Conservation (phyloP, 1,140 invertebrate genomes). For the Mya arenaria region DNA sequence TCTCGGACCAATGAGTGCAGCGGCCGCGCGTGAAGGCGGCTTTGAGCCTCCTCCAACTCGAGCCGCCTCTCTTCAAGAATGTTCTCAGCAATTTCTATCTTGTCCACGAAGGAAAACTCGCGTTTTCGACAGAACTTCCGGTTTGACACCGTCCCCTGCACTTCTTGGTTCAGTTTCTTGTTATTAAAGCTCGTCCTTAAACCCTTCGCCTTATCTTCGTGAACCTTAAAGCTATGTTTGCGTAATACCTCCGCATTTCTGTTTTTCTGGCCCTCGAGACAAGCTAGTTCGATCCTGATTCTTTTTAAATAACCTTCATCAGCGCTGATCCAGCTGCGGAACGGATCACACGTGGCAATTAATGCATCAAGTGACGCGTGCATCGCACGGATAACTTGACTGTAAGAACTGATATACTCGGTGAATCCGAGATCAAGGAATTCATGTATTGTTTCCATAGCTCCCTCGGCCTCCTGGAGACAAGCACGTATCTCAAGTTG, state of each 20-base stretch:
- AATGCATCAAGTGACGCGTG: conserved; percentile 39
- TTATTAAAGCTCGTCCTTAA: conserved; percentile 23
- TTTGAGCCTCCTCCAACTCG: conserved; percentile 40
- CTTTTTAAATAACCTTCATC: conserved; percentile 52
- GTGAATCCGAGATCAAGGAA: conserved; percentile 4
- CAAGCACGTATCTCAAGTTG: conserved; percentile 17
- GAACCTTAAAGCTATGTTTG: conserved; percentile 28
- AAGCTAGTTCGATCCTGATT: conserved; percentile 36
- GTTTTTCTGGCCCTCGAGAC: neutral
- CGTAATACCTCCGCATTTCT: conserved; percentile 7
- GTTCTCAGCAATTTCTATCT: conserved; percentile 46
- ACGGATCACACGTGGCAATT: conserved; percentile 33
- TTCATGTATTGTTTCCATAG: conserved; percentile 20
- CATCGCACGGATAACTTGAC: conserved; percentile 31
- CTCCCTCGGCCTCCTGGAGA: conserved; percentile 29
- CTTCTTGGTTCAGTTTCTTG: conserved; percentile 32
- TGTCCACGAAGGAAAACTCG: conserved; percentile 44
- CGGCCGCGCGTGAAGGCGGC: conserved; percentile 15
- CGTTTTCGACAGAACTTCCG: conserved; percentile 38
- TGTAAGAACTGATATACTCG: conserved; percentile 37
- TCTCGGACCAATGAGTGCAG: conserved; percentile 39
- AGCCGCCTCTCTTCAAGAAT: conserved; percentile 47
- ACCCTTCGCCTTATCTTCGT: conserved; percentile 33
- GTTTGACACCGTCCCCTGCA: conserved; percentile 22
- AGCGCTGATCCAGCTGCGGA: conserved; percentile 47